Conservation (phyloP, 2,797 vertebrate species). For the Leuciscus waleckii region DNA sequence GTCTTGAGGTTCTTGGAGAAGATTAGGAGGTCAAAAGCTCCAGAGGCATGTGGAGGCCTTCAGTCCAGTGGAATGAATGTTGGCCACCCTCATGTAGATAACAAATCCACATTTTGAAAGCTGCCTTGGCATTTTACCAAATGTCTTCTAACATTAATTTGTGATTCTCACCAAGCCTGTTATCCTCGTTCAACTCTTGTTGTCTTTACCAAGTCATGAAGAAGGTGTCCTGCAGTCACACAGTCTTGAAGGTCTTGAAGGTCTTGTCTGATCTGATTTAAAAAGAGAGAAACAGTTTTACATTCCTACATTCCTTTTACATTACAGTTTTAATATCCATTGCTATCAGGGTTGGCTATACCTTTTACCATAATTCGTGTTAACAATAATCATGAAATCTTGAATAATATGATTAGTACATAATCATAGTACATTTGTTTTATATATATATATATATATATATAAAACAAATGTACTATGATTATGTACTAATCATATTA, state of each 20-base stretch:
- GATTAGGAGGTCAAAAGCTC: constrained; percentile 63
- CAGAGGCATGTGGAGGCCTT: constrained; percentile 57
- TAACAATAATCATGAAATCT: too few relatives aligned
- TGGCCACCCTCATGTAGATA: constrained; percentile 31
- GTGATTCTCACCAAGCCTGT: constrained; percentile 12
- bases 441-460: neutral
- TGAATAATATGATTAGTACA: too few relatives aligned
- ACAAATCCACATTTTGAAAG: constrained; percentile 35
- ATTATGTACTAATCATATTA: neutral
- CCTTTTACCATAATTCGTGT: neutral
- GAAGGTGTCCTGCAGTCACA: neutral
- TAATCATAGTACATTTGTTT: too few relatives aligned
- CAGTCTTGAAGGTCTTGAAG: neutral
- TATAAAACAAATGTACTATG: neutral
- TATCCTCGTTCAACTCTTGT: constrained; percentile 11
- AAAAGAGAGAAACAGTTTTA: neutral
- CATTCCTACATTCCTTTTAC: neutral
- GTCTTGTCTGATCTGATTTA: neutral
- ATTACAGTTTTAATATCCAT: neutral
- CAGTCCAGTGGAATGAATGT: constrained; percentile 27
- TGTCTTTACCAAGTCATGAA: neutral
- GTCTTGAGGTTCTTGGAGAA: constrained; percentile 61
- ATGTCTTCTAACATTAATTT: neutral
- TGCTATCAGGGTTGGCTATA: neutral
- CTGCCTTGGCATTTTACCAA: constrained; percentile 16